Evolutionary conservation across 1,140 invertebrate species (phyloP).

Genomic region (Drosophila mauritiana): DNA sequence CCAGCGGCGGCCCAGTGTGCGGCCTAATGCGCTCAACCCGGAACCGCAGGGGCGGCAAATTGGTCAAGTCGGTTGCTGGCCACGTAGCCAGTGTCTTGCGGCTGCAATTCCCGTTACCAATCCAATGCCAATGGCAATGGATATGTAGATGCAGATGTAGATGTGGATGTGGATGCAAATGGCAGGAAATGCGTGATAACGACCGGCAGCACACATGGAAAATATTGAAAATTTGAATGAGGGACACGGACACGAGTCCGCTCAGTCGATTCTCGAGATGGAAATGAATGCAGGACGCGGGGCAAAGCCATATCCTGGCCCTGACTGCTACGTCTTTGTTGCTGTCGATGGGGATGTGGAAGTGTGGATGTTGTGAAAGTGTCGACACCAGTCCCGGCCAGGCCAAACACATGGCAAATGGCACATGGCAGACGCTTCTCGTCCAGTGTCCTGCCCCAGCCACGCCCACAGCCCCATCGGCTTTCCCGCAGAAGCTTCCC

Average conservation of each 20-base stretch:
- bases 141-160: neutral
- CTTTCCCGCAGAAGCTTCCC: slow-evolving; percentile 7
- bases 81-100: slow-evolving; percentile 41
- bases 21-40: slow-evolving; percentile 61
- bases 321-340: slow-evolving; percentile 48
- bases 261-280: slow-evolving; percentile 21
- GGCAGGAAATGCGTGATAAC: slow-evolving; percentile 82
- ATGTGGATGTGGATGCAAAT: slow-evolving; percentile 50
- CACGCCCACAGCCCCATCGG: neutral
- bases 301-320: slow-evolving; percentile 16
- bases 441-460: slow-evolving; percentile 16
- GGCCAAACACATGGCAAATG: slow-evolving; percentile 72
- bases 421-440: slow-evolving; percentile 38
- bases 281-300: slow-evolving; percentile 44
- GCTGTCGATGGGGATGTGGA: slow-evolving; percentile 7
- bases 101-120: slow-evolving; percentile 28
- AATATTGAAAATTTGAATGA: slow-evolving; percentile 77
- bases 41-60: slow-evolving; percentile 75
- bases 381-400: slow-evolving; percentile 71
- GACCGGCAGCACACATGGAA: slow-evolving; percentile 62
- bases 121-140: slow-evolving; percentile 36
- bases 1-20: slow-evolving; percentile 6
- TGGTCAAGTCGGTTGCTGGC: slow-evolving; percentile 63
- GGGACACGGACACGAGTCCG: slow-evolving; percentile 1
- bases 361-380: slow-evolving; percentile 71